A percentile compares a stretch with the other conserved stretches of the same genome.
phyloP scores from a whole-genome alignment of 2,888 invertebrate species.

The Metellina segmentata region DNA sequence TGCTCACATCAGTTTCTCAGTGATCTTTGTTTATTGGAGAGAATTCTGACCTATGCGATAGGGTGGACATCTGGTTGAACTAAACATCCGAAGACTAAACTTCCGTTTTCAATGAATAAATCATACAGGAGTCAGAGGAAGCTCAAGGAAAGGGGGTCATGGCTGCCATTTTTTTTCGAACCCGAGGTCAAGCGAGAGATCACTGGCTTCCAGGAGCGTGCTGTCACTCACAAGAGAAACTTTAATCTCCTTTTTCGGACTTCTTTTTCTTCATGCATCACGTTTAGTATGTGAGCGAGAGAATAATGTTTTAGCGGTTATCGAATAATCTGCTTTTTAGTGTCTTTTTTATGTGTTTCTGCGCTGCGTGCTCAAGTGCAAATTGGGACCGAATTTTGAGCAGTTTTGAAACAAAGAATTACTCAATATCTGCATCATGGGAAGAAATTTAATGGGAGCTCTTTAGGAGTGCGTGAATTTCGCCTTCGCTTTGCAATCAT shows the following conservation, averaged over 20 bases:
- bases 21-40: not conserved
- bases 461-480: not conserved
- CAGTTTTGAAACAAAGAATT: not conserved
- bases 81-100: conserved; percentile 4
- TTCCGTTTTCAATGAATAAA: conserved; percentile 31
- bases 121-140: conserved; percentile 5
- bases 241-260: not conserved
- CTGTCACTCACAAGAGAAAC: not conserved
- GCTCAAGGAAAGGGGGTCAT: not conserved
- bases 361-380: not conserved
- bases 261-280: not conserved
- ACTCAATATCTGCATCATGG: not conserved
- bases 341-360: not conserved
- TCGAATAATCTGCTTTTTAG: not conserved
- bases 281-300: not conserved
- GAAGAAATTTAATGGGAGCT: not conserved
- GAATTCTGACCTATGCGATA: conserved; percentile 5
- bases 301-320: not conserved
- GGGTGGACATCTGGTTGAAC: not conserved
- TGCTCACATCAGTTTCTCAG: not conserved
- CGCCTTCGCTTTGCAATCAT: not conserved
- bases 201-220: not conserved
- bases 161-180: not conserved
- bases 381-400: not conserved
- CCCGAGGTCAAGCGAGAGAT: not conserved